Conservation (phyloP, 1,140 invertebrate genomes). For the Drosophila saltans region DNA sequence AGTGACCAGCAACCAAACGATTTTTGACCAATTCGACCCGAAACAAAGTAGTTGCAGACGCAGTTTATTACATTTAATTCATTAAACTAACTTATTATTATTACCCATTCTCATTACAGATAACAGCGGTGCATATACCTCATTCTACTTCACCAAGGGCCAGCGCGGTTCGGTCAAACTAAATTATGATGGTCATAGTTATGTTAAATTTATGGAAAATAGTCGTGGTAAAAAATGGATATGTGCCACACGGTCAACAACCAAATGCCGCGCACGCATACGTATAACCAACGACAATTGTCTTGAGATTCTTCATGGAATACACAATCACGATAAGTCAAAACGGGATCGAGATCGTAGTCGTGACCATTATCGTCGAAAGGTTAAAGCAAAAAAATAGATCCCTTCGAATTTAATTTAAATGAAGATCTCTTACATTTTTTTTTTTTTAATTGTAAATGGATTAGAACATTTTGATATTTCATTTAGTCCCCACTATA, state of each 20-base stretch:
- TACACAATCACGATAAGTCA: constrained; percentile 60
- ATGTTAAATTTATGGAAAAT: constrained; percentile 78
- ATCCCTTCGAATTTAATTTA: neutral
- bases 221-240: constrained; percentile 77
- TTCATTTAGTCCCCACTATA: neutral
- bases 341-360: constrained; percentile 11
- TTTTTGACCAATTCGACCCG: neutral
- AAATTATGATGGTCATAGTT: constrained; percentile 67
- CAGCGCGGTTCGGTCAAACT: constrained; percentile 75
- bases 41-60: neutral
- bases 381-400: constrained; percentile 13
- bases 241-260: constrained; percentile 75
- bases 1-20: constrained; percentile 4
- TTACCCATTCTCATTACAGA: constrained; percentile 46
- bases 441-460: neutral
- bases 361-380: neutral
- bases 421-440: neutral
- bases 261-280: constrained; percentile 74
- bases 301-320: constrained; percentile 61
- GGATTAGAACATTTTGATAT: too few species aligned
- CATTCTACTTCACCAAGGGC: constrained; percentile 68
- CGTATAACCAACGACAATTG: constrained; percentile 58
- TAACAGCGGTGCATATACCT: neutral
- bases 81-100: constrained; percentile 31
- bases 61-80: too few species aligned